phyloP scores from a whole-genome alignment of 2,113 vertebrate species.

The Lethenteron reissneri region DNA sequence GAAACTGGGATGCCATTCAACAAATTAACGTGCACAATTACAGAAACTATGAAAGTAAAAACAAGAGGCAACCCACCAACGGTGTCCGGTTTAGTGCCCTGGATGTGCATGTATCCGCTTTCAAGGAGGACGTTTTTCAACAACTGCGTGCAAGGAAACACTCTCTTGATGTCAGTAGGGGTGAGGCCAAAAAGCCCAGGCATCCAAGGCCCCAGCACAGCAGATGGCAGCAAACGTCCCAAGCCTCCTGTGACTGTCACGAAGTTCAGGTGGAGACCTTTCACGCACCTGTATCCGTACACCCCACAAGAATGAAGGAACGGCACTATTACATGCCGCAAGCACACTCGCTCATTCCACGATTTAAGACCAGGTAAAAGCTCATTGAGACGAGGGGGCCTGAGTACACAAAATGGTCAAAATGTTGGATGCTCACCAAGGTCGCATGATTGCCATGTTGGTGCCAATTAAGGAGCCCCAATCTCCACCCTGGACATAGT shows the following conservation, averaged over 20 bases:
- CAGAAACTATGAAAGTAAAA: no score
- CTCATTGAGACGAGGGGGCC: no score
- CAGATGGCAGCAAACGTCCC: constrained; percentile 17
- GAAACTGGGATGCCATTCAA: background rate
- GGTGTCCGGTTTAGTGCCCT: constrained; percentile 59
- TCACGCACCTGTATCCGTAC: constrained; percentile 29
- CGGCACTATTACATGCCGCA: no score
- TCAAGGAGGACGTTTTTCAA: constrained; percentile 29
- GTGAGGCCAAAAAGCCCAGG: constrained; percentile 49
- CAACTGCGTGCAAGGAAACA: constrained; percentile 41
- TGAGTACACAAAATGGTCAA: no score
- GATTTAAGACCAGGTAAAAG: no score
- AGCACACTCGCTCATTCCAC: no score
- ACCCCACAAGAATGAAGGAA: background rate
- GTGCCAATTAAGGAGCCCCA: constrained; percentile 42
- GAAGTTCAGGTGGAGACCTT: constrained; percentile 46
- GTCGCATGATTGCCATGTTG: constrained; percentile 57
- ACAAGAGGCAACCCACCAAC: constrained; percentile 23
- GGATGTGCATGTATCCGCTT: constrained; percentile 48
- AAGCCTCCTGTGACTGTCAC: background rate
- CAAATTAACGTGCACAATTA: background rate
- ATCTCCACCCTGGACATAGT: constrained; percentile 61
- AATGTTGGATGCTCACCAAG: constrained; percentile 26
- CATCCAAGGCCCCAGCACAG: constrained; percentile 36
- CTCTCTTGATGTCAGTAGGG: constrained; percentile 28